Conservation (phyloP, 2,113 vertebrate species). For the Ailurus styani region DNA sequence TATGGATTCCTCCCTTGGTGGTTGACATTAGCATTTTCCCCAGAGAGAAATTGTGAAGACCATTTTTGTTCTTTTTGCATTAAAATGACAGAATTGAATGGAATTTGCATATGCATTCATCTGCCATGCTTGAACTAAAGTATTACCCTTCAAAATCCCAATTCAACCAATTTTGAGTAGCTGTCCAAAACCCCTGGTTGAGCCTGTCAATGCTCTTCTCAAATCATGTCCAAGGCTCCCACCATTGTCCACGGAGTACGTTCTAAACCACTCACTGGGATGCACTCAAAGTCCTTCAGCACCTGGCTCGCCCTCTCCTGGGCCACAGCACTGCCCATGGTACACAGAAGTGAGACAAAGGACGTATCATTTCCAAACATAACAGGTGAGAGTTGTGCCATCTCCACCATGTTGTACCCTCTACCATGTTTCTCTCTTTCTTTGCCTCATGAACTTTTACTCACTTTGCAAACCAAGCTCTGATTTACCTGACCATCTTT, state of each 20-base stretch:
- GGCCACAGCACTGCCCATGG: neutral
- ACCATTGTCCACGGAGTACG: neutral
- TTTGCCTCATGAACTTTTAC: neutral
- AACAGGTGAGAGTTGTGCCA: neutral
- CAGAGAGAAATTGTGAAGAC: conserved; percentile 8
- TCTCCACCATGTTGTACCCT: fast-evolving
- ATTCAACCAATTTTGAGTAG: conserved; percentile 22
- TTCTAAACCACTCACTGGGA: neutral
- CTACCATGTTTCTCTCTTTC: neutral
- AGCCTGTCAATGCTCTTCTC: neutral
- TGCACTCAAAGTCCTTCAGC: neutral
- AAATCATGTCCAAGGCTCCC: neutral
- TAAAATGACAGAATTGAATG: conserved; percentile 15
- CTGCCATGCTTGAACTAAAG: conserved; percentile 52
- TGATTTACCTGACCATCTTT: neutral
- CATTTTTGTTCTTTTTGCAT: conserved; percentile 44
- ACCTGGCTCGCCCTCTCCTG: neutral
- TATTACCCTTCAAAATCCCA: conserved; percentile 51
- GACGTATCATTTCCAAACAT: neutral
- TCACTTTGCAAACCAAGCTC: neutral
- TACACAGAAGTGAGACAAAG: neutral
- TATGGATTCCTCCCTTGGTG: neutral
- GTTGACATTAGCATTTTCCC: conserved; percentile 19
- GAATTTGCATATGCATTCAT: conserved; percentile 55
- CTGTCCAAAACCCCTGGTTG: neutral